phyloP scores from a whole-genome alignment of 2,888 invertebrate species.

The Azorinus chamasolen region DNA sequence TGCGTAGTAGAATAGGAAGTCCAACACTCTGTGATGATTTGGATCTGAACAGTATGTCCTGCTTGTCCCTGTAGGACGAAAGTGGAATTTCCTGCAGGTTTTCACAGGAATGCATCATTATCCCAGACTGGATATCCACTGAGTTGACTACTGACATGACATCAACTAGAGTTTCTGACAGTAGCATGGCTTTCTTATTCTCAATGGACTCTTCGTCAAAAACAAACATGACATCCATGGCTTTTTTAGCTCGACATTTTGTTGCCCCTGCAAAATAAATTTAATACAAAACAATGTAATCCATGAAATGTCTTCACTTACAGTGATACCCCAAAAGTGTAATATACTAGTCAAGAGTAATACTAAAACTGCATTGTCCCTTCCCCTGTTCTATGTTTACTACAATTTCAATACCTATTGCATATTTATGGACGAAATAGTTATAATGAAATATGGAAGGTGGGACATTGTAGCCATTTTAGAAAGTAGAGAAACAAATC shows the following conservation, averaged over 20 bases:
- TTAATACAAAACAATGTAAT: no score
- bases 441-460: no score
- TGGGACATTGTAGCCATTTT: no score
- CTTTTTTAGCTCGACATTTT: slow-evolving; percentile 34
- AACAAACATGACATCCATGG: slow-evolving; percentile 57
- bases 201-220: slow-evolving; percentile 51
- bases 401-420: no score
- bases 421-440: no score
- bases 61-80: neutral
- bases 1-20: slow-evolving; percentile 22
- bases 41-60: slow-evolving; percentile 1
- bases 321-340: no score
- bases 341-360: no score
- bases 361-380: no score
- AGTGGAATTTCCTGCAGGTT: slow-evolving; percentile 16
- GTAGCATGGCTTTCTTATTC: slow-evolving; percentile 12
- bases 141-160: slow-evolving; percentile 8
- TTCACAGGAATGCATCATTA: slow-evolving; percentile 26
- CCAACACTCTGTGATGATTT: slow-evolving; percentile 4
- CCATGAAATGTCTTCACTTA: no score
- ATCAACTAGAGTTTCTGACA: slow-evolving; percentile 24
- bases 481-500: no score
- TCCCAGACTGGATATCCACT: slow-evolving; percentile 24
- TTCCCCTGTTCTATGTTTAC: no score
- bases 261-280: neutral